Evolutionary conservation across 2,113 vertebrate genomes (phyloP).

Genomic region (Cariama cristata): DNA sequence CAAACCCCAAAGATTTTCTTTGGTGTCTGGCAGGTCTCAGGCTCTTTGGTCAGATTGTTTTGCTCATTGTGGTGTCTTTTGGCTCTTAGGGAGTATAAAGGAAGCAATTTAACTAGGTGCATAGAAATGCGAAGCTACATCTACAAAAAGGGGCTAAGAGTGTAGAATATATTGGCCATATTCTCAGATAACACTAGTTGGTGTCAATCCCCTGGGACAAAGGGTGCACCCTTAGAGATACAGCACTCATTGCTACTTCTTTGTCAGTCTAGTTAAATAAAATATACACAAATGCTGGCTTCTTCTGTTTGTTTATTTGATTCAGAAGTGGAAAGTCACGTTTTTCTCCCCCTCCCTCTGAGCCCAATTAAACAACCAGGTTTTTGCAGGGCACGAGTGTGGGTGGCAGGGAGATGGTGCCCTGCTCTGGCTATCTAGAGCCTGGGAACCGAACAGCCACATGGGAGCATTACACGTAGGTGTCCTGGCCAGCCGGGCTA

Average conservation of each 20-base stretch:
- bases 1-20: background rate
- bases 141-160: background rate
- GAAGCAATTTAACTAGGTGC: background rate
- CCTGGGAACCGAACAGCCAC: accelerated
- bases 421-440: background rate
- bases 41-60: background rate
- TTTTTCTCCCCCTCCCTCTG: background rate
- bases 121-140: background rate
- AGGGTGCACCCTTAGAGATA: background rate
- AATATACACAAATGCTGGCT: background rate
- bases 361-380: background rate
- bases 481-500: background rate
- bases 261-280: background rate
- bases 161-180: background rate
- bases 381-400: background rate
- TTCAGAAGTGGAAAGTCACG: background rate
- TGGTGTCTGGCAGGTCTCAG: background rate
- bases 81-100: background rate
- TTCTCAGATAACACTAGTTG: background rate
- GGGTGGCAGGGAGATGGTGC: background rate
- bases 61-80: slow-evolving; percentile 8
- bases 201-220: background rate
- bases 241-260: background rate
- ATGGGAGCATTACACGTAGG: accelerated
- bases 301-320: background rate